phyloP scores from a whole-genome alignment of 2,888 invertebrate species.

The Drosophila paranaensis region DNA sequence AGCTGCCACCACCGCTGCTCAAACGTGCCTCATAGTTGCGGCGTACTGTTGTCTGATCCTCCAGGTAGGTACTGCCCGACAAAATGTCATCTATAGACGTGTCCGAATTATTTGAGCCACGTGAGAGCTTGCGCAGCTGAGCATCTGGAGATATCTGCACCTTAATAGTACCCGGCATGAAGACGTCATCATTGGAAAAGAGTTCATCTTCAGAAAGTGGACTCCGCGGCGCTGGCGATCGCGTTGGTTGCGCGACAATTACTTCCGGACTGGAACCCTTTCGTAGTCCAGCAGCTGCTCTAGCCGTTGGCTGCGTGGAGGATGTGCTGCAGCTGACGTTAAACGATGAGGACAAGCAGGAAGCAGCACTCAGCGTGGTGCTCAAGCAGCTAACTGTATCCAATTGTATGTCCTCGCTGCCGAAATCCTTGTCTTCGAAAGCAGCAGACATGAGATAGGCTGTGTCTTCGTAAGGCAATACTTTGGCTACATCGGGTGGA shows the following conservation, averaged over 20 bases:
- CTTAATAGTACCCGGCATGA: conserved; percentile 87
- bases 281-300: conserved; percentile 51
- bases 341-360: conserved; percentile 82
- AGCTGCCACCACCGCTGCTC: conserved; percentile 85
- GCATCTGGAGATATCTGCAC: conserved; percentile 87
- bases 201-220: conserved; percentile 88
- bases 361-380: conserved; percentile 82
- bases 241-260: conserved; percentile 87
- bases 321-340: conserved; percentile 83
- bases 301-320: conserved; percentile 75
- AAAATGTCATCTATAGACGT: conserved; percentile 88
- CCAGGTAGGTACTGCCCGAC: conserved; percentile 86
- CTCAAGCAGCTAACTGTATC: conserved; percentile 83
- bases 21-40: conserved; percentile 85
- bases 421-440: conserved; percentile 79
- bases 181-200: conserved; percentile 87
- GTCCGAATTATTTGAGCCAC: conserved; percentile 88
- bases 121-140: conserved; percentile 82
- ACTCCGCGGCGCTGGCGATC: conserved; percentile 87
- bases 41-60: conserved; percentile 86
- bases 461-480: conserved; percentile 83
- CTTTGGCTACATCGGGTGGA: conserved; percentile 83
- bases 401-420: conserved; percentile 74
- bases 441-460: conserved; percentile 83
- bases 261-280: conserved; percentile 84